These are phyloP conservation scores for Hydropsyche betteni DNA, from an alignment of 2,888 invertebrate genomes.

Conservation along the genomic window DNA sequence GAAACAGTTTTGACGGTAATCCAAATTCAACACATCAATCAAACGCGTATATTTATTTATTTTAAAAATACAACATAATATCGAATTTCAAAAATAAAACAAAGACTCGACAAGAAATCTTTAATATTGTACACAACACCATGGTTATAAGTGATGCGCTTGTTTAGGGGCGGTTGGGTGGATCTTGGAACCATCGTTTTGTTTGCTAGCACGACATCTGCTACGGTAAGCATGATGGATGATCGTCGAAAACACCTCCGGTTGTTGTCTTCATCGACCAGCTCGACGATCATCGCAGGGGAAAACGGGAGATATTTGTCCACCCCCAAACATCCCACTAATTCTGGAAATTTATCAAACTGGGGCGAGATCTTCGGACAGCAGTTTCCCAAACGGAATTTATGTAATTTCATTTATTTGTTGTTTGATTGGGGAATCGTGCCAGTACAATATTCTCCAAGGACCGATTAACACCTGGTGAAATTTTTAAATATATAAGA, in stretches of 20 bases:
- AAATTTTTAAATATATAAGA: no score
- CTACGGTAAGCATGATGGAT: constrained; percentile 33
- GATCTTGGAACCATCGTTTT: neutral
- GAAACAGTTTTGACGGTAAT: no score
- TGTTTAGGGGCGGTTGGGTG: neutral
- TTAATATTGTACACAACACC: no score
- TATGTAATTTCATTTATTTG: constrained; percentile 4
- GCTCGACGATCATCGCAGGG: neutral
- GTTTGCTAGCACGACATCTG: constrained; percentile 18
- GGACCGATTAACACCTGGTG: no score
- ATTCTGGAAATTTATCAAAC: constrained; percentile 14
- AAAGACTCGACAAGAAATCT: constrained; percentile 2
- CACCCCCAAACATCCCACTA: neutral
- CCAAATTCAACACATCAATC: no score
- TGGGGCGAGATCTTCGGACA: neutral
- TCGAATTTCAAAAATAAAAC: neutral
- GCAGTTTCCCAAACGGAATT: neutral
- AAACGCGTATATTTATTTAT: no score
- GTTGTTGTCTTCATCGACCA: constrained; percentile 3
- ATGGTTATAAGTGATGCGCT: neutral
- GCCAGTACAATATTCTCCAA: neutral
- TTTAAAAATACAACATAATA: no score
- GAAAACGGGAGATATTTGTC: neutral
- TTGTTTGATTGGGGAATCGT: neutral
- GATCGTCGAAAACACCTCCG: constrained; percentile 7